Conservation (phyloP, 2,888 invertebrate genomes). For the Auanema freiburgensis region DNA sequence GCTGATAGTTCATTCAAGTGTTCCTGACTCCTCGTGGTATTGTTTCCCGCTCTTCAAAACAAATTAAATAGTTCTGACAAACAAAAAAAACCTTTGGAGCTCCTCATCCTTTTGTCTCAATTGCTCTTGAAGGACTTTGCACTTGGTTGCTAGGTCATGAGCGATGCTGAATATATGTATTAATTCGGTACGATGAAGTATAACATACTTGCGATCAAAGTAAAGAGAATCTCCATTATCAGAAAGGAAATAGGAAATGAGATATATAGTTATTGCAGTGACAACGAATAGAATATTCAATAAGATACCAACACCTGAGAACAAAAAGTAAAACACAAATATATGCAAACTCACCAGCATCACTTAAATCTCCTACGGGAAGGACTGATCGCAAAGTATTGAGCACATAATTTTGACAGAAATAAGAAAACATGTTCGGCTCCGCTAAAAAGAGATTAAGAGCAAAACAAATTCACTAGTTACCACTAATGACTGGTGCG, state of each 20-base stretch:
- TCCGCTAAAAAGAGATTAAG: too few relatives aligned
- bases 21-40: neutral
- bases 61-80: neutral
- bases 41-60: neutral
- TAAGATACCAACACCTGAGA: conserved; percentile 27
- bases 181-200: too few relatives aligned
- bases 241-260: conserved; percentile 24
- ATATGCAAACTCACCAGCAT: conserved; percentile 11
- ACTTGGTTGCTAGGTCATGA: conserved; percentile 34
- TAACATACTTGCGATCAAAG: conserved; percentile 30
- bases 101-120: conserved; percentile 26
- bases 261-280: conserved; percentile 27
- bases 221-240: conserved; percentile 29
- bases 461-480: too few relatives aligned
- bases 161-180: conserved; percentile 27
- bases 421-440: too few relatives aligned
- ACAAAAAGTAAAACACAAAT: neutral
- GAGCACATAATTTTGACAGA: too few relatives aligned
- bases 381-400: conserved; percentile 9
- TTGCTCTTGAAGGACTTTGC: conserved; percentile 27
- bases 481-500: conserved; percentile 15
- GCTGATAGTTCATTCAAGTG: neutral
- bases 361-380: conserved; percentile 16
- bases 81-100: conserved; percentile 18
- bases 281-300: conserved; percentile 35